Evolutionary conservation across 2,113 vertebrate genomes (phyloP).

Genomic region (Phyllostomus hastatus): DNA sequence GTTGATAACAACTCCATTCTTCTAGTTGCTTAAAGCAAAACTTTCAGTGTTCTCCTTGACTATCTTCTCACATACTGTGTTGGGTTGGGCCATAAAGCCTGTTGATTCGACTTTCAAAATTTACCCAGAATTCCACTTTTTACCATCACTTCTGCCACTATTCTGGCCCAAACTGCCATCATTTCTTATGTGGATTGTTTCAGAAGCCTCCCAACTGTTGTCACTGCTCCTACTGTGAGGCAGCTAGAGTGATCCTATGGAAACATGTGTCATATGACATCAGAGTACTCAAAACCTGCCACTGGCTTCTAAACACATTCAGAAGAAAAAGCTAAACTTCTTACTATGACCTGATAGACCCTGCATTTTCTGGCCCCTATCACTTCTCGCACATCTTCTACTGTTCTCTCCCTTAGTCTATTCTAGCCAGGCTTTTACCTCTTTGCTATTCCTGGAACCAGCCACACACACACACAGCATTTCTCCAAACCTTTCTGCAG

Average conservation of each 20-base stretch:
- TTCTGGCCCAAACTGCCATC: background rate
- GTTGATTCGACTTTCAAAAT: background rate
- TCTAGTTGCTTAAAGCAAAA: background rate
- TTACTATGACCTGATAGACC: background rate
- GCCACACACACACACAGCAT: accelerated
- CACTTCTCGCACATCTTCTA: background rate
- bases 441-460: background rate
- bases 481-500: background rate
- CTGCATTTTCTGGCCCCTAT: background rate
- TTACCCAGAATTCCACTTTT: background rate
- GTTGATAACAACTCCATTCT: background rate
- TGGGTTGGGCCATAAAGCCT: background rate
- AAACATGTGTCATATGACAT: background rate
- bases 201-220: background rate
- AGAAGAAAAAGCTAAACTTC: background rate
- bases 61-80: background rate
- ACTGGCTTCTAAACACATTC: background rate
- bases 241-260: background rate
- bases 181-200: background rate
- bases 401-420: background rate
- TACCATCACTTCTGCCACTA: background rate
- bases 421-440: background rate
- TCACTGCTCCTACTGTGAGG: background rate
- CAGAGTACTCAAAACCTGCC: background rate
- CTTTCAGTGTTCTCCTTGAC: background rate